phyloP scores from a whole-genome alignment of 2,797 vertebrate species.

The Tokudaia tokunoshimensis region DNA sequence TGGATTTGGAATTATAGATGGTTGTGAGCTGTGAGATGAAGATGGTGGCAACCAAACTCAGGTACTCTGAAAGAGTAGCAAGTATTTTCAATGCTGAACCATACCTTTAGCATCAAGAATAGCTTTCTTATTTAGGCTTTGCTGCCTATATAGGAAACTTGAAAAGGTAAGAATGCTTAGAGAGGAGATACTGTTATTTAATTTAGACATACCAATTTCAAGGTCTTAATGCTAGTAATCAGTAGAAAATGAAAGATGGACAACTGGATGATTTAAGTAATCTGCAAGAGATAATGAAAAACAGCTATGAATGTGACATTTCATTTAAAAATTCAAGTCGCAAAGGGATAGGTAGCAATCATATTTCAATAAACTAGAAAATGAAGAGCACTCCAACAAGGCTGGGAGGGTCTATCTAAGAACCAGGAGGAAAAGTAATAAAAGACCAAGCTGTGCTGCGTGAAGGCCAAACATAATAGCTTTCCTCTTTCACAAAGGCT shows the following conservation, averaged over 20 bases:
- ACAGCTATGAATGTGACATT: neutral
- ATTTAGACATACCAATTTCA: constrained; percentile 26
- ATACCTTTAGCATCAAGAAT: neutral
- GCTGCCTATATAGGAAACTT: neutral
- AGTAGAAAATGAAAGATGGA: neutral
- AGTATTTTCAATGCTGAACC: neutral
- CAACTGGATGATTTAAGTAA: neutral
- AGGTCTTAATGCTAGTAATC: neutral
- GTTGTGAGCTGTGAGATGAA: neutral
- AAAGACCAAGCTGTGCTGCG: neutral
- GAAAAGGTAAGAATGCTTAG: neutral
- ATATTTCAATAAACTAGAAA: neutral
- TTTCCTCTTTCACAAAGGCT: neutral
- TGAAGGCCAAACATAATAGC: neutral
- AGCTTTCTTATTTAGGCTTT: neutral
- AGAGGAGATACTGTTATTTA: neutral
- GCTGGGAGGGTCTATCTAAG: neutral
- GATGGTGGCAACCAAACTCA: neutral
- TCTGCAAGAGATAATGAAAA: neutral
- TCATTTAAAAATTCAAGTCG: neutral
- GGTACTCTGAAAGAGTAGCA: neutral
- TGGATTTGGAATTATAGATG: neutral
- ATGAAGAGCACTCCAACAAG: neutral
- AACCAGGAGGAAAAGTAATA: neutral
- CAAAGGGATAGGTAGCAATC: neutral